Conservation (phyloP, 37 sponge, comb jelly and placozoan species). For the Halichondria panicea region DNA sequence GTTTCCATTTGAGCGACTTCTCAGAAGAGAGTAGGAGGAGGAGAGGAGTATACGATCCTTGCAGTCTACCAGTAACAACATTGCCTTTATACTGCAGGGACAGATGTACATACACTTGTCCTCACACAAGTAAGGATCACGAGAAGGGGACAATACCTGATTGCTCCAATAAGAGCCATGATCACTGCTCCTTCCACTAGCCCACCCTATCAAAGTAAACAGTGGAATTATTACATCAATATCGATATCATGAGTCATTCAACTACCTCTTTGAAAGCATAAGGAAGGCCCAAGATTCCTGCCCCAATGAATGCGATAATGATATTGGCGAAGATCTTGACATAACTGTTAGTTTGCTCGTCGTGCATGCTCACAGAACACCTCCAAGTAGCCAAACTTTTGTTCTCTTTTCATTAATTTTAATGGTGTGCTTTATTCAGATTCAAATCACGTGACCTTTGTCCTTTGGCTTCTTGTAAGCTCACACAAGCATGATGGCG, state of each 20-base stretch:
- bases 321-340: constrained; percentile 93
- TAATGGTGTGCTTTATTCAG: constrained; percentile 9
- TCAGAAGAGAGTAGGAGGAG: constrained; percentile 6
- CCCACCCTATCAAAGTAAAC: constrained; percentile 76
- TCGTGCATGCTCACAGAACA: constrained; percentile 24
- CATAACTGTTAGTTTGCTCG: constrained; percentile 48
- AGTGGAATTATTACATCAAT: not conserved
- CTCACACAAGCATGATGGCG: not conserved
- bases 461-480: not conserved
- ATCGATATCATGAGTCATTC: not conserved
- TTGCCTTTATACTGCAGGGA: constrained; percentile 79
- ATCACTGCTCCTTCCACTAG: constrained; percentile 82
- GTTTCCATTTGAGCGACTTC: no score
- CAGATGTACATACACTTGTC: not conserved
- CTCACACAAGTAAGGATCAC: not conserved
- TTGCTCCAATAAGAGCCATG: constrained; percentile 63
- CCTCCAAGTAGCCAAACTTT: not conserved
- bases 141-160: constrained; percentile 64
- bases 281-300: constrained; percentile 93
- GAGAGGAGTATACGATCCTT: constrained; percentile 70
- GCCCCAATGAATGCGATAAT: constrained; percentile 97
- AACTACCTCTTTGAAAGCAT: constrained; percentile 94
- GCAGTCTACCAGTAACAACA: constrained; percentile 88
- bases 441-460: not conserved
- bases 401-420: not conserved